Percentiles rank a stretch among this genome's conserved stretches.
Evolutionary conservation across 2,113 vertebrate species (phyloP).

Genomic region (Burhinus bistriatus): DNA sequence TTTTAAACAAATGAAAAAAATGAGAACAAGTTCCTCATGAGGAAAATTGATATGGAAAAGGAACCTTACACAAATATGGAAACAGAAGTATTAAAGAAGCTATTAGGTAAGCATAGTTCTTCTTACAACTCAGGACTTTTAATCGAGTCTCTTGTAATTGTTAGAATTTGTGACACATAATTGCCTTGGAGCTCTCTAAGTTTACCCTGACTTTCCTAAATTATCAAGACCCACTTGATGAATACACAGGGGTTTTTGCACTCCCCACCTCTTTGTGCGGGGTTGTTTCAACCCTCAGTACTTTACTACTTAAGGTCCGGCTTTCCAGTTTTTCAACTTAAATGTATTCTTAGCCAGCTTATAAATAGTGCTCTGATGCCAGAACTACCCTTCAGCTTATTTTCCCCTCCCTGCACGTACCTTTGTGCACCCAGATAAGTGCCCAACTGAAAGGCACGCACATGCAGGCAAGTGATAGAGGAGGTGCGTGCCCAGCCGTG

Average conservation of each 20-base stretch:
- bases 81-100: neutral
- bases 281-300: neutral
- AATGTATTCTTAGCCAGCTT: neutral
- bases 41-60: neutral
- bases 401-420: neutral
- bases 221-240: neutral
- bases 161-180: neutral
- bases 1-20: neutral
- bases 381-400: neutral
- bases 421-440: neutral
- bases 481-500: rapidly evolving
- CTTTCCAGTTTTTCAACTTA: neutral
- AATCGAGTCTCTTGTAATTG: neutral
- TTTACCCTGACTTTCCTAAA: neutral
- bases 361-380: neutral
- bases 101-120: neutral
- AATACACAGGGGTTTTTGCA: neutral
- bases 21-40: neutral
- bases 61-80: neutral
- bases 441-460: neutral
- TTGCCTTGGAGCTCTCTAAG: neutral
- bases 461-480: neutral
- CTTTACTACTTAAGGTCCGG: neutral
- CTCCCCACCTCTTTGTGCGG: neutral
- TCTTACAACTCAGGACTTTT: neutral